phyloP scores from a whole-genome alignment of 1,140 invertebrate genomes.

The Aphaenogaster ashmeadi region DNA sequence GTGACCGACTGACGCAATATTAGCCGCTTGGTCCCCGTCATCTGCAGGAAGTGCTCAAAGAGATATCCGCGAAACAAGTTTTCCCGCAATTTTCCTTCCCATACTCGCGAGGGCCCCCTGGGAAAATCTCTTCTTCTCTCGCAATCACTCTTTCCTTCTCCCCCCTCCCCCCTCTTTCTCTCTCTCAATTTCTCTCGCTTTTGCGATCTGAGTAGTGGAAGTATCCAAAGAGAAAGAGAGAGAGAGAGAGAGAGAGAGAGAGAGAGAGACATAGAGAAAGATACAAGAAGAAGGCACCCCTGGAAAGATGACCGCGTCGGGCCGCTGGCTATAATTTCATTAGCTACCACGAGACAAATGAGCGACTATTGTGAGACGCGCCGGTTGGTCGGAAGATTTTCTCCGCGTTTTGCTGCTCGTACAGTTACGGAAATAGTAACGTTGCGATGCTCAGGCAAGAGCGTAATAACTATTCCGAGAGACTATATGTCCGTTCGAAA shows the following conservation, averaged over 20 bases:
- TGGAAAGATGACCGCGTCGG: constrained; percentile 80
- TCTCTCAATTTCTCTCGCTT: constrained; percentile 33
- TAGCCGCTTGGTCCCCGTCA: constrained; percentile 76
- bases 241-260: constrained; percentile 28
- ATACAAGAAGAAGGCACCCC: constrained; percentile 57
- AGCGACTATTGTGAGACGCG: constrained; percentile 86
- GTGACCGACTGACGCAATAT: constrained; percentile 78
- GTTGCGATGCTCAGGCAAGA: constrained; percentile 75
- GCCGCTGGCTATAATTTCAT: constrained; percentile 86
- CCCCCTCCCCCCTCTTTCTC: neutral
- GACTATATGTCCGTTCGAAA: constrained; percentile 56
- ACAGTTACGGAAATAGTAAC: constrained; percentile 76
- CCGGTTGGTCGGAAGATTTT: constrained; percentile 85
- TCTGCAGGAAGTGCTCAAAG: constrained; percentile 82
- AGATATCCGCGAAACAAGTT: constrained; percentile 84
- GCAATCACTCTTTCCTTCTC: constrained; percentile 1
- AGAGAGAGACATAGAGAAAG: constrained; percentile 6
- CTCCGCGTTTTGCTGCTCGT: constrained; percentile 47
- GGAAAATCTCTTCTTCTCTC: constrained; percentile 55
- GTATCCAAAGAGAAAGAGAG: constrained; percentile 9
- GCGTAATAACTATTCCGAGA: constrained; percentile 64
- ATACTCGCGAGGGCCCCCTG: constrained; percentile 58
- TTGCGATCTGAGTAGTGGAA: constrained; percentile 30
- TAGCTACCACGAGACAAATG: constrained; percentile 86
- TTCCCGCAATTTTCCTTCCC: constrained; percentile 79